Evolutionary conservation across 2,113 vertebrate species (phyloP).

Genomic region (Grantiella picta): DNA sequence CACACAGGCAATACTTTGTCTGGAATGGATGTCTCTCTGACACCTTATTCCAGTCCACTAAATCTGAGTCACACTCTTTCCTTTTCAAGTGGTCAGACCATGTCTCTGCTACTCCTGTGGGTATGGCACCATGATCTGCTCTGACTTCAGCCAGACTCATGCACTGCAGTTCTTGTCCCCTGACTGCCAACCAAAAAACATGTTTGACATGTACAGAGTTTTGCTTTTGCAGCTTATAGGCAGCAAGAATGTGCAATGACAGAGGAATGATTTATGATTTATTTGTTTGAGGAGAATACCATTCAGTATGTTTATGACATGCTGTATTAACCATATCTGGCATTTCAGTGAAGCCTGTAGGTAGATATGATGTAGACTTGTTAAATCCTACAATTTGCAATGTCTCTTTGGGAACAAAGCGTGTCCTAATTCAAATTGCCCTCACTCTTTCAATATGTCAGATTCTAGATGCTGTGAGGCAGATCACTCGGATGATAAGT

Average conservation of each 20-base stretch:
- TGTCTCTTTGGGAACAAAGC: neutral
- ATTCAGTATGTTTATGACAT: conserved; percentile 9
- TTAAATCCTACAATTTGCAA: neutral
- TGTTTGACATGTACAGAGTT: conserved; percentile 36
- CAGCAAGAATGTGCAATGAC: neutral
- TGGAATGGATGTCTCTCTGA: neutral
- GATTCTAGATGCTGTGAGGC: neutral
- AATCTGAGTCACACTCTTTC: neutral
- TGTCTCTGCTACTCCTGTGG: neutral
- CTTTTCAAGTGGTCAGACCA: neutral
- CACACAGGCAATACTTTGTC: neutral
- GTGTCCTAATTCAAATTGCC: neutral
- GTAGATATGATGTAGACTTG: neutral
- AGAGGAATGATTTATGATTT: conserved; percentile 43
- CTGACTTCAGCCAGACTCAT: neutral
- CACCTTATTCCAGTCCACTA: conserved; percentile 11
- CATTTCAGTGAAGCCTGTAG: conserved; percentile 16
- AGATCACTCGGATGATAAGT: neutral
- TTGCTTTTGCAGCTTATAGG: conserved; percentile 27
- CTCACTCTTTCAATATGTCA: neutral
- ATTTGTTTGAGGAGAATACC: conserved; percentile 30
- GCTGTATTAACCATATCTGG: conserved; percentile 26
- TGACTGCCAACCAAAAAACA: neutral
- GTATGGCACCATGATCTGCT: neutral
- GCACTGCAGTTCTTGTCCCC: neutral